Conservation (phyloP, 2,888 invertebrate species). For the Heterodera filipjevi region DNA sequence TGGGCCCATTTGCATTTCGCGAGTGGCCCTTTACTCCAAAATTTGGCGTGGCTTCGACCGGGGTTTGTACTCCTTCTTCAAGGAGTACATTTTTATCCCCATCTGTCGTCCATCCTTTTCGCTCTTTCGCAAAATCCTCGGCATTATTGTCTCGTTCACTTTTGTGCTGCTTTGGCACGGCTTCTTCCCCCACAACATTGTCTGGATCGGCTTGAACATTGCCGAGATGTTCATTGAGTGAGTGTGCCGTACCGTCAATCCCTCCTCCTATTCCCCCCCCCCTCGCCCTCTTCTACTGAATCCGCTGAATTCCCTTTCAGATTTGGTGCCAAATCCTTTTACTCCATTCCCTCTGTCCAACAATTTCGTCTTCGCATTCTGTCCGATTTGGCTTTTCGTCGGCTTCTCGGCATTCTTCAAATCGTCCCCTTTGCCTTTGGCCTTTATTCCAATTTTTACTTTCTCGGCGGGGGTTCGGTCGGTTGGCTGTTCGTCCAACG, state of each 20-base stretch:
- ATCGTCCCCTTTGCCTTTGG: conserved; percentile 64
- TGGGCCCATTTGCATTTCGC: conserved; percentile 68
- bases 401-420: conserved; percentile 59
- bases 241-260: neutral
- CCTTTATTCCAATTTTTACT: conserved; percentile 65
- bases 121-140: conserved; percentile 65
- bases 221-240: conserved; percentile 66
- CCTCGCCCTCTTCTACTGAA: too few relatives aligned
- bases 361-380: conserved; percentile 53
- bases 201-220: conserved; percentile 68
- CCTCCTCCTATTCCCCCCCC: too few relatives aligned
- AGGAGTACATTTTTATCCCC: conserved; percentile 68
- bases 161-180: conserved; percentile 69
- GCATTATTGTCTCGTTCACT: conserved; percentile 66
- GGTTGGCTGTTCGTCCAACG: conserved; percentile 64
- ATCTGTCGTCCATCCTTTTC: conserved; percentile 67
- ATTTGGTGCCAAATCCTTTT: conserved; percentile 58
- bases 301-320: neutral
- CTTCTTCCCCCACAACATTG: conserved; percentile 65
- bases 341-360: conserved; percentile 49
- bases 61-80: conserved; percentile 68
- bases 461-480: conserved; percentile 59
- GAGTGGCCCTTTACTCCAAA: conserved; percentile 68
- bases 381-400: conserved; percentile 56
- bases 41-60: conserved; percentile 69